phyloP scores from a whole-genome alignment of 2,797 vertebrate genomes.

The Rhinella marina region DNA sequence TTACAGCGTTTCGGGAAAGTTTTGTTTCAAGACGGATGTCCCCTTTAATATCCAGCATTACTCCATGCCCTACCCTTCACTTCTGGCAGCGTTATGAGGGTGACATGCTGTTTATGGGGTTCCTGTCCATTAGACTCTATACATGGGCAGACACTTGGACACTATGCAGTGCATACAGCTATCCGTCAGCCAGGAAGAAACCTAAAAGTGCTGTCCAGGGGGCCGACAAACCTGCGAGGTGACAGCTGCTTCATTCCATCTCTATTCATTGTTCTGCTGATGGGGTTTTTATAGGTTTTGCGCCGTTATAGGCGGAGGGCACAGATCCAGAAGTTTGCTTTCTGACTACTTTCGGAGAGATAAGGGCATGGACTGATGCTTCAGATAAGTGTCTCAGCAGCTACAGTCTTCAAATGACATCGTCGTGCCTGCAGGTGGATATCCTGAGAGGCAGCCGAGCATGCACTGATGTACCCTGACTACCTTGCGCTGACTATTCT shows the following conservation, averaged over 20 bases:
- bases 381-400: slow-evolving; percentile 14
- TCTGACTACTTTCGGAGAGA: neutral
- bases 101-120: slow-evolving; percentile 20
- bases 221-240: neutral
- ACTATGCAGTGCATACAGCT: neutral
- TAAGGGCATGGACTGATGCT: neutral
- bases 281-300: neutral
- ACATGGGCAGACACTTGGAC: slow-evolving; percentile 9
- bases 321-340: neutral
- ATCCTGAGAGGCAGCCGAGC: slow-evolving; percentile 17
- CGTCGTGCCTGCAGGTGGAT: slow-evolving; percentile 22
- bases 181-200: neutral
- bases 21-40: neutral
- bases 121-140: slow-evolving; percentile 34
- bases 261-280: neutral
- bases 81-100: neutral
- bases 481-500: neutral
- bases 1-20: too few species aligned
- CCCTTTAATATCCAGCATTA: neutral
- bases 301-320: neutral
- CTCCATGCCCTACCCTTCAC: neutral
- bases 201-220: neutral
- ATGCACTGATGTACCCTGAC: slow-evolving; percentile 17
- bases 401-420: neutral
- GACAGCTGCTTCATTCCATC: slow-evolving; percentile 27